Evolutionary conservation across 2,113 vertebrate genomes (phyloP).

Genomic region (Tychaedon coryphoeus): DNA sequence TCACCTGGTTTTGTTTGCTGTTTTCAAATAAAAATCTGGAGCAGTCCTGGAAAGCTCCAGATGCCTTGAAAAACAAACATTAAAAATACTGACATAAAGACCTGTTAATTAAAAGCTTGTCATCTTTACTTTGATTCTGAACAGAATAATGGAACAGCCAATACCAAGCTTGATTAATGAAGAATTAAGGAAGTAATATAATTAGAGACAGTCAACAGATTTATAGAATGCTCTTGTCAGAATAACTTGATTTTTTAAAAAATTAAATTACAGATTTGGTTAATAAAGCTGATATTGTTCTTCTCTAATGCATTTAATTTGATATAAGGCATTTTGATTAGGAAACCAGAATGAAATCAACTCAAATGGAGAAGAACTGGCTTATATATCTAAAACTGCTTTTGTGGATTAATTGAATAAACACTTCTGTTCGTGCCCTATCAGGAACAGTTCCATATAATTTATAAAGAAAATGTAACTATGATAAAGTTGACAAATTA

Average conservation of each 20-base stretch:
- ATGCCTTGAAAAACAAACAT: not conserved
- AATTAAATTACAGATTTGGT: constrained; percentile 52
- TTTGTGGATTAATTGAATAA: not conserved
- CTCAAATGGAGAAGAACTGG: constrained; percentile 2
- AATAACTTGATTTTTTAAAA: constrained; percentile 34
- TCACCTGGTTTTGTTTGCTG: not conserved
- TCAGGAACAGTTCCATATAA: not conserved
- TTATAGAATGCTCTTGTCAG: constrained; percentile 40
- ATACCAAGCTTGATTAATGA: constrained; percentile 18
- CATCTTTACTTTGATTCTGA: constrained; percentile 26
- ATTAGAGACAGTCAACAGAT: constrained; percentile 36
- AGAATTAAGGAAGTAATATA: constrained; percentile 30
- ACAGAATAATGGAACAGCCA: not conserved
- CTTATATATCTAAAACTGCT: not conserved
- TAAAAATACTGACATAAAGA: not conserved
- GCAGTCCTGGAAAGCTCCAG: not conserved
- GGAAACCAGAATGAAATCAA: constrained; percentile 23
- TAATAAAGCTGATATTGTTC: constrained; percentile 38
- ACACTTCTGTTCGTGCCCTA: not conserved
- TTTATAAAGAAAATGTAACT: not conserved
- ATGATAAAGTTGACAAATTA: not conserved
- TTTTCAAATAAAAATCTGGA: not conserved
- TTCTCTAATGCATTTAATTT: constrained; percentile 48
- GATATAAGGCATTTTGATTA: constrained; percentile 42
- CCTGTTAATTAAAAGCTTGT: constrained; percentile 35